Evolutionary conservation across 2,797 vertebrate species (phyloP).

Genomic region (Poliocrania exsul): DNA sequence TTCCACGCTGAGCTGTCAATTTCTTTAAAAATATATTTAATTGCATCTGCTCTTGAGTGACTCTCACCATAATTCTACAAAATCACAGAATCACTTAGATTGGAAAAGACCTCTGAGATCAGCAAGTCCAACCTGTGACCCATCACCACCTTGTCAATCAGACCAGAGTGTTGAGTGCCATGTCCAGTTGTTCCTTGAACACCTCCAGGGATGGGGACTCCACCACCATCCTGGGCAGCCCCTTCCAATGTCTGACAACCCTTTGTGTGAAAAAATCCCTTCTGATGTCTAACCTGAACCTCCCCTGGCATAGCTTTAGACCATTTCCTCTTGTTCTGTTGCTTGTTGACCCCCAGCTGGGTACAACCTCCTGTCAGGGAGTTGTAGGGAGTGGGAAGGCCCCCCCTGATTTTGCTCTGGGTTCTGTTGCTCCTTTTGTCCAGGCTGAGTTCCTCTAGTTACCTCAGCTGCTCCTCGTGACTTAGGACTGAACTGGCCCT

Average conservation of each 20-base stretch:
- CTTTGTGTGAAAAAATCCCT: not conserved
- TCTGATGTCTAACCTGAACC: not conserved
- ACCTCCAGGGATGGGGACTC: not conserved
- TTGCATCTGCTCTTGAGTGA: not conserved
- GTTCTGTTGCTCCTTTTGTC: not conserved
- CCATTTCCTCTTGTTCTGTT: not conserved
- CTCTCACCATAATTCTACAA: not conserved
- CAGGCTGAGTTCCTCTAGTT: not conserved
- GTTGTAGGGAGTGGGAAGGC: fast-evolving
- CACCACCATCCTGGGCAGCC: not conserved
- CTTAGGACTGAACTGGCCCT: not conserved
- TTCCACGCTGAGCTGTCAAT: not conserved
- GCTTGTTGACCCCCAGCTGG: not conserved
- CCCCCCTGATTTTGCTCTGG: not conserved
- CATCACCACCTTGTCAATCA: not conserved
- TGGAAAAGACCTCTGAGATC: not conserved
- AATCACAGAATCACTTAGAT: not conserved
- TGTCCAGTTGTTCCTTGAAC: not conserved
- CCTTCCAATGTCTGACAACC: fast-evolving
- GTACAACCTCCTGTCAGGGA: not conserved
- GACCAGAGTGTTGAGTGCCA: not conserved
- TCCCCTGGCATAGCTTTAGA: not conserved
- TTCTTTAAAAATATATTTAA: not conserved
- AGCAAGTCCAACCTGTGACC: not conserved
- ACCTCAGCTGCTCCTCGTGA: not conserved